Percentiles rank a stretch among this genome's conserved stretches.
These are phyloP conservation scores for Drosophila tsacasi DNA, from an alignment of 1,140 invertebrate genomes.

Conservation along the genomic window DNA sequence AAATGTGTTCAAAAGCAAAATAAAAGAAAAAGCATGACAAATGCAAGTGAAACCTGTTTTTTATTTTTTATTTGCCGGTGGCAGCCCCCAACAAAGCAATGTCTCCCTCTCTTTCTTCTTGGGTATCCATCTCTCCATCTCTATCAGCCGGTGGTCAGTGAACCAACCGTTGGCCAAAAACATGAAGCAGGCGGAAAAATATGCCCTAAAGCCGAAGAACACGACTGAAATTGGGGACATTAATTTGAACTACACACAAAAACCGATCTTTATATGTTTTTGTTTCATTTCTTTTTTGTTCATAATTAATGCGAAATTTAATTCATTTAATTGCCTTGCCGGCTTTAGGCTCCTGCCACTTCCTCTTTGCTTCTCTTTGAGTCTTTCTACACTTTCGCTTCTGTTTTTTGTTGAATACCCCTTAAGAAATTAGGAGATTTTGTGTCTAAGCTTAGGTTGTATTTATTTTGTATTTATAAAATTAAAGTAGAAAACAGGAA, in stretches of 20 bases:
- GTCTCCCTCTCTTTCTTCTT: constrained; percentile 9
- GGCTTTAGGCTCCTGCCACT: constrained; percentile 22
- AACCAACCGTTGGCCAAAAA: constrained; percentile 68
- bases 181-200: constrained; percentile 41
- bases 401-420: constrained; percentile 11
- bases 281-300: constrained; percentile 21
- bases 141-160: constrained; percentile 62
- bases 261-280: constrained; percentile 35
- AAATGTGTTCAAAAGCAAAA: constrained; percentile 41
- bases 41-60: constrained; percentile 72
- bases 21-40: constrained; percentile 76
- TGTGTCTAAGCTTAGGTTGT: background rate
- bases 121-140: constrained; percentile 6
- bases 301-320: constrained; percentile 78
- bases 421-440: background rate
- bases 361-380: constrained; percentile 7
- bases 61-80: constrained; percentile 33
- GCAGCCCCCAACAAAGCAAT: constrained; percentile 22
- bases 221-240: constrained; percentile 28
- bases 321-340: constrained; percentile 70
- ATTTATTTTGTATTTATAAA: background rate
- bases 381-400: constrained; percentile 61
- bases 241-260: constrained; percentile 49
- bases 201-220: constrained; percentile 50
- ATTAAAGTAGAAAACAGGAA: background rate